These are phyloP conservation scores for Diachasma alloeum DNA, from an alignment of 1,140 invertebrate species.

Conservation along the genomic window DNA sequence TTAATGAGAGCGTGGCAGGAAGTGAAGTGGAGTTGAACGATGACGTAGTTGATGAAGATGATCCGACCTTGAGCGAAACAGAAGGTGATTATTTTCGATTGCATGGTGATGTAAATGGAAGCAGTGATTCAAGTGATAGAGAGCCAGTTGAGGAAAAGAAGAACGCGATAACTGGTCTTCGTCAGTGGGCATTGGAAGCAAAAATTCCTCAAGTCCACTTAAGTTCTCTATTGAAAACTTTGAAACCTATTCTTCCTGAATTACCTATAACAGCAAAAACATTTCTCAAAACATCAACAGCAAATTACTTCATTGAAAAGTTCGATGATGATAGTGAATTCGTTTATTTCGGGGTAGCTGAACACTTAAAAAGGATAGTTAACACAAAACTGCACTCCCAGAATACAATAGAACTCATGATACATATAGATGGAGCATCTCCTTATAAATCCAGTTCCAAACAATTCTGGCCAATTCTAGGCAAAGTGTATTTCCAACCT, in stretches of 20 bases:
- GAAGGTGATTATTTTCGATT: no score
- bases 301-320: conserved; percentile 16
- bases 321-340: conserved; percentile 6
- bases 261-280: conserved; percentile 13
- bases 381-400: not conserved
- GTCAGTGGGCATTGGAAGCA: conserved; percentile 11
- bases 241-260: conserved; percentile 1
- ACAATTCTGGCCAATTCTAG: conserved; percentile 12
- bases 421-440: not conserved
- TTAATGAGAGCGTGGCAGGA: no score
- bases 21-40: no score
- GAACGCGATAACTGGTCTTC: not conserved
- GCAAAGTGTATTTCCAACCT: not conserved
- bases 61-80: no score
- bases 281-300: conserved; percentile 19
- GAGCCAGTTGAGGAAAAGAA: no score
- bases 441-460: not conserved
- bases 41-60: no score
- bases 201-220: conserved; percentile 8
- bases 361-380: conserved; percentile 7
- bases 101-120: no score
- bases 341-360: conserved; percentile 21
- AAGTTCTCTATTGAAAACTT: conserved; percentile 19
- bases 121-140: no score
- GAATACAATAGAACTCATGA: not conserved